phyloP scores from a whole-genome alignment of 2,888 invertebrate species.

The Euplexia lucipara region DNA sequence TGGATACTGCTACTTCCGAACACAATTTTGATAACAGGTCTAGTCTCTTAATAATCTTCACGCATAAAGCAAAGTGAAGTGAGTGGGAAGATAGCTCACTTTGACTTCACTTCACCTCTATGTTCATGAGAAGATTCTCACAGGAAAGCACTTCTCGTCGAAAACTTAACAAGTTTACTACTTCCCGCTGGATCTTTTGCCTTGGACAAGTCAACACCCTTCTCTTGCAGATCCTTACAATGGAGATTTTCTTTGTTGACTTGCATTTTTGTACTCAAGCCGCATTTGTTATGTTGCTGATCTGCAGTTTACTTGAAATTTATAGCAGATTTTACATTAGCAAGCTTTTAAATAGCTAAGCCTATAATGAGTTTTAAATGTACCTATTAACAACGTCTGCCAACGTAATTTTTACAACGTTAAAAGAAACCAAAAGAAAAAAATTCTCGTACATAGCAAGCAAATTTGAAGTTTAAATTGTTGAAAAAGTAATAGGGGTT shows the following conservation, averaged over 20 bases:
- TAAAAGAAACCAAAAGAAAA: neutral
- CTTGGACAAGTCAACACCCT: slow-evolving; percentile 32
- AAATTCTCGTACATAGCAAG: neutral
- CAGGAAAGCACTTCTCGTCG: too few relatives aligned
- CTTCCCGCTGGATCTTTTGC: neutral
- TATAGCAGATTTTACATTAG: slow-evolving; percentile 22
- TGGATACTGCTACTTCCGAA: too few relatives aligned
- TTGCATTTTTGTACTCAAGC: slow-evolving; percentile 63
- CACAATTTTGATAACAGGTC: too few relatives aligned
- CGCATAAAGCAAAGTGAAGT: too few relatives aligned
- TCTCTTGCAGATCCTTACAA: slow-evolving; percentile 53
- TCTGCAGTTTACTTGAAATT: slow-evolving; percentile 39
- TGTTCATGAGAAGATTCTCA: too few relatives aligned
- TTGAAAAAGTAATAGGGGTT: too few relatives aligned
- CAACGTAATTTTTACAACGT: neutral
- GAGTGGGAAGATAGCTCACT: too few relatives aligned
- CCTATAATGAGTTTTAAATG: slow-evolving; percentile 13
- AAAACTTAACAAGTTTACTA: neutral
- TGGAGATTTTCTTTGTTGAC: slow-evolving; percentile 63
- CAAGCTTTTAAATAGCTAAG: slow-evolving; percentile 1
- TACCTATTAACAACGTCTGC: neutral
- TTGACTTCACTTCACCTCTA: too few relatives aligned
- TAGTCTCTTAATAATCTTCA: too few relatives aligned
- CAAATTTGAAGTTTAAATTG: too few relatives aligned
- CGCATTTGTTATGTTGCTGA: slow-evolving; percentile 43